Conservation (phyloP, 2,888 invertebrate genomes). For the Criorhina ranunculi region DNA sequence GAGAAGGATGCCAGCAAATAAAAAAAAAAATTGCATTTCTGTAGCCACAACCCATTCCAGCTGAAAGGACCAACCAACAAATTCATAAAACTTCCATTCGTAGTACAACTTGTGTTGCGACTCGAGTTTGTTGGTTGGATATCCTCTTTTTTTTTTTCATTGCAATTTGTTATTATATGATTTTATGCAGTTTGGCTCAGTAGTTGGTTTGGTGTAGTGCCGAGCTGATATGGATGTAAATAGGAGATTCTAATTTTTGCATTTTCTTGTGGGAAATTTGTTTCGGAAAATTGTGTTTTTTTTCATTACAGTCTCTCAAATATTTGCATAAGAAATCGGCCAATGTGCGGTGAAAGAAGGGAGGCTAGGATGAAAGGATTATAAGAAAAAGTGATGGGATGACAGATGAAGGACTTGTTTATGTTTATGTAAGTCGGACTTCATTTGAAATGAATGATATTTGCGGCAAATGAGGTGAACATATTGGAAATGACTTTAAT, state of each 20-base stretch:
- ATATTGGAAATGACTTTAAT: background rate
- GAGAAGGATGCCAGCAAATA: conserved; percentile 54
- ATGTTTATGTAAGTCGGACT: conserved; percentile 42
- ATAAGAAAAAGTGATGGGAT: background rate
- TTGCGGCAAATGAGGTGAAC: background rate
- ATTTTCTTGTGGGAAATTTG: conserved; percentile 15
- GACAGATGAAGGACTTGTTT: conserved; percentile 1
- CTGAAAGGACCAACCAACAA: conserved; percentile 73
- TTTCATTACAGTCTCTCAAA: conserved; percentile 78
- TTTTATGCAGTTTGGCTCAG: conserved; percentile 60
- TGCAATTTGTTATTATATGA: conserved; percentile 64
- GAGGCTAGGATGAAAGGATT: background rate
- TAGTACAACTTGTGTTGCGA: conserved; percentile 43
- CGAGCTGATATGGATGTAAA: conserved; percentile 54
- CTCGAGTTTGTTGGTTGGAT: conserved; percentile 59
- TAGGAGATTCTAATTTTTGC: conserved; percentile 35
- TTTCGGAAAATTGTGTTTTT: conserved; percentile 10
- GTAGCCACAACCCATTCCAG: conserved; percentile 74
- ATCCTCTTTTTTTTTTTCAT: conserved; percentile 41
- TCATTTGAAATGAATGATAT: background rate
- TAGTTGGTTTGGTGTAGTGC: conserved; percentile 42
- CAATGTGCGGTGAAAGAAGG: conserved; percentile 55
- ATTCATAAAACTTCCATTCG: conserved; percentile 73
- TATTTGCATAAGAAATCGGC: conserved; percentile 74
- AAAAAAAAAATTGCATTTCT: conserved; percentile 62